A percentile compares a stretch with the other conserved stretches of the same genome.
Evolutionary conservation across 2,888 invertebrate species (phyloP).

Genomic region (Bombylius major): DNA sequence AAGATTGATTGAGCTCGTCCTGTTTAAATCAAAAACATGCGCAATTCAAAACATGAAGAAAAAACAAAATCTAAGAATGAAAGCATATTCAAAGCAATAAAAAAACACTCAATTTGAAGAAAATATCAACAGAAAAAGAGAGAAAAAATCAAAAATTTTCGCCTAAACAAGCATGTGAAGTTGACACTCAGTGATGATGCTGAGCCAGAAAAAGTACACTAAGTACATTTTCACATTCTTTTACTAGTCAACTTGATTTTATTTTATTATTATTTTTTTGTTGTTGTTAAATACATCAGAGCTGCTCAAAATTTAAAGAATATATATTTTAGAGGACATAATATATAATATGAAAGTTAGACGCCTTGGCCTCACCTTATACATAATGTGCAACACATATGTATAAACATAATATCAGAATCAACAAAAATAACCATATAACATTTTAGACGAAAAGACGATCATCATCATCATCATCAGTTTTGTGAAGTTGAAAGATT

Average conservation of each 20-base stretch:
- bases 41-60: background rate
- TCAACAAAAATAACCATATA: no score
- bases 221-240: no score
- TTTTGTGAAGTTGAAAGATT: conserved; percentile 1
- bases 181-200: background rate
- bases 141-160: background rate
- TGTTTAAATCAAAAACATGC: conserved; percentile 4
- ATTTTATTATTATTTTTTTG: no score
- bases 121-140: background rate
- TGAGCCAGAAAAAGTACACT: background rate
- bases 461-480: background rate
- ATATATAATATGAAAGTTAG: conserved; percentile 3
- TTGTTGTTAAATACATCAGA: no score
- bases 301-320: no score
- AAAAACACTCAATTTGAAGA: background rate
- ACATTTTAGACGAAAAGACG: no score
- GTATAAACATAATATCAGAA: no score
- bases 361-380: conserved; percentile 3
- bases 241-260: no score
- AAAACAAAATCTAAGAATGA: background rate
- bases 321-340: no score
- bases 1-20: conserved; percentile 8
- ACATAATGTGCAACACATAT: no score
- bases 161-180: conserved; percentile 3
- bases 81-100: background rate